Conservation (phyloP, 2,113 vertebrate genomes). For the Caloenas nicobarica region DNA sequence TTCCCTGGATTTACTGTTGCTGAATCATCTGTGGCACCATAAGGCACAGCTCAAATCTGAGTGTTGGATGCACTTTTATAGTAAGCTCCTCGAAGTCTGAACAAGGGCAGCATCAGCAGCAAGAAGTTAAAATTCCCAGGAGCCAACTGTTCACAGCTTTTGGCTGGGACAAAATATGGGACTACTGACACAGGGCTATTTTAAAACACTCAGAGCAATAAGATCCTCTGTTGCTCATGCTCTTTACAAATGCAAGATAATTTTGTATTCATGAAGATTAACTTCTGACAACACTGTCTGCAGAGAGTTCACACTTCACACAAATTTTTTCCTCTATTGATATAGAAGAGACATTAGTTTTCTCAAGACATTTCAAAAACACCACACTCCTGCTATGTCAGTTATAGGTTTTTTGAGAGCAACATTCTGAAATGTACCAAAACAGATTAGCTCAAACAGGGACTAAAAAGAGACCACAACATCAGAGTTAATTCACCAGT, state of each 20-base stretch:
- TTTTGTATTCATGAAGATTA: constrained; percentile 29
- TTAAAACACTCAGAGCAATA: neutral
- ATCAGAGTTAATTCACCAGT: neutral
- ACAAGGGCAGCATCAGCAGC: neutral
- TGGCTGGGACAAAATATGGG: neutral
- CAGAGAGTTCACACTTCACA: constrained; percentile 5
- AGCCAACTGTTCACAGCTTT: neutral
- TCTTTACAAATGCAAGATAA: constrained; percentile 2
- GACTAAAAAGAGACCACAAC: neutral
- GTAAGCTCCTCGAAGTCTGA: neutral
- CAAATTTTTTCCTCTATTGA: neutral
- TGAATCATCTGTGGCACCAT: neutral
- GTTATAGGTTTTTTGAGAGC: constrained; percentile 3
- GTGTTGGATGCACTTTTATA: neutral
- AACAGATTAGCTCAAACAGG: constrained; percentile 35
- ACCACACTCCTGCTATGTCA: neutral
- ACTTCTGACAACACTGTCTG: constrained; percentile 16
- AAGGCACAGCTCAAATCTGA: neutral
- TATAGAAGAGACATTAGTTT: neutral
- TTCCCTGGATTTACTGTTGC: neutral
- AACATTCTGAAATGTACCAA: constrained; percentile 34
- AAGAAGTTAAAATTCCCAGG: neutral
- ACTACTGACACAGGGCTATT: neutral
- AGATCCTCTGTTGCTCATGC: neutral
- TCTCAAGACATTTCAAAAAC: constrained; percentile 29